Evolutionary conservation across 2,888 invertebrate species (phyloP), one percentile per base, ranked within the genome.

Genomic region (Meliscaeva auricollis): DNA sequence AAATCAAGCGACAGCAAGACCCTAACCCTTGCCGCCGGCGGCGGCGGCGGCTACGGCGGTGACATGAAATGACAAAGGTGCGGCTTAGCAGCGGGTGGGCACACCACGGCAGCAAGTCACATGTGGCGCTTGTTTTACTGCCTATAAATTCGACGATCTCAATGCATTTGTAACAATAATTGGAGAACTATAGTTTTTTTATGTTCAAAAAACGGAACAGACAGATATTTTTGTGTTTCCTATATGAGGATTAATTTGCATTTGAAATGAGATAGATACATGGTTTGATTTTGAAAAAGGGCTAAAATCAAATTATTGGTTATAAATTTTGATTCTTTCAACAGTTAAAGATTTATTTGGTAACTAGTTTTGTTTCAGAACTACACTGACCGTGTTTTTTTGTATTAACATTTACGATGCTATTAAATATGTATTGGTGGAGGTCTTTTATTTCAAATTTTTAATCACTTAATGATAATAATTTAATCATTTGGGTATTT

Each of bases 61-160:
- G 85, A 75, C 81, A 85, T 85, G 72, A 76, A 81, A 81, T 85
- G 76, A 68, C 62, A 76, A 73, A 85, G 81, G 85, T 85, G 85
- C 76, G 77, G 77, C 76, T 73, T 73, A 81, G 20, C 85, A 85
- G 81, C 85, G 81, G 85, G 85, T 73, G 26, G 68, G 41, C 56
- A 68, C 81, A 81, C 81, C 73, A 73, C 85, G 77, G 85, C 85
- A 85, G 81, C 85, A 76, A 81, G 76, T 85, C 73, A 64, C 85
- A 85, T 81, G 85, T 85, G 85, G 85, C 85, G 85, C 85, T 85
- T 77, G 66, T 68, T 75, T 84, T 84, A 84, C 70, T 80, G 84
- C 54, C 70, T 54, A 66, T 80, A 84, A 84, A 75, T 79, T 66
- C 35, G 41, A 66, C 22, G 66, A 75, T 64, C 58, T 48, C 46